Evolutionary conservation across 1,140 invertebrate genomes (phyloP).

Genomic region (Leptopilina boulardi): DNA sequence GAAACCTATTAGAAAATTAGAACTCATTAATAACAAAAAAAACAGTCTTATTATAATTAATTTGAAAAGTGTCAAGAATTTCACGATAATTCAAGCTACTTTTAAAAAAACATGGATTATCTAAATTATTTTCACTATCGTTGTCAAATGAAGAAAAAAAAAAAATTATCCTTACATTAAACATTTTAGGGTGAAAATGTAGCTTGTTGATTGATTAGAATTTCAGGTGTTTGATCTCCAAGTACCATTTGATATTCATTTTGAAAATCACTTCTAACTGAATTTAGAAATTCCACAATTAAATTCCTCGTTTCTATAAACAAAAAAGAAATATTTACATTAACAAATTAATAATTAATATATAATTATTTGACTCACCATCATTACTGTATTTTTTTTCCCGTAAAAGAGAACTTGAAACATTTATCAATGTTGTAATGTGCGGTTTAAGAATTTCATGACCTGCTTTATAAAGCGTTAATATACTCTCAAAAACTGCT

Average conservation of each 20-base stretch:
- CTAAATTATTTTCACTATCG: not conserved
- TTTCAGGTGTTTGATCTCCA: conserved; percentile 68
- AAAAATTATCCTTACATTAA: not conserved
- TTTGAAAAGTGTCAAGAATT: not conserved
- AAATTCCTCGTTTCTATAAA: conserved; percentile 74
- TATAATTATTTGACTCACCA: conserved; percentile 69
- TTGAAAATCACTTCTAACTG: conserved; percentile 77
- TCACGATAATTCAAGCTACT: not conserved
- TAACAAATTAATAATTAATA: too few species aligned
- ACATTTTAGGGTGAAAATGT: not conserved
- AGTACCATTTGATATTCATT: conserved; percentile 59
- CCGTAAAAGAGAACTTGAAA: conserved; percentile 74
- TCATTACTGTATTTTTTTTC: conserved; percentile 75
- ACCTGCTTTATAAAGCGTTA: conserved; percentile 79
- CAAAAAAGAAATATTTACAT: conserved; percentile 47
- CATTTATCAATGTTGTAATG: conserved; percentile 76
- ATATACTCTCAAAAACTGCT: conserved; percentile 82
- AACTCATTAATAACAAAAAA: not conserved
- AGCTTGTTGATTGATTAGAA: not conserved
- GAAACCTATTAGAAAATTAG: not conserved
- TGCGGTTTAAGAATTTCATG: conserved; percentile 76
- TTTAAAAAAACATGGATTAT: not conserved
- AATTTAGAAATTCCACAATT: conserved; percentile 76
- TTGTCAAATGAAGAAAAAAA: not conserved
- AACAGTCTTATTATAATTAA: not conserved